A percentile compares a stretch with the other conserved stretches of the same genome.
Evolutionary conservation across 1,140 invertebrate species (phyloP).

Genomic region (Oppia nitens): DNA sequence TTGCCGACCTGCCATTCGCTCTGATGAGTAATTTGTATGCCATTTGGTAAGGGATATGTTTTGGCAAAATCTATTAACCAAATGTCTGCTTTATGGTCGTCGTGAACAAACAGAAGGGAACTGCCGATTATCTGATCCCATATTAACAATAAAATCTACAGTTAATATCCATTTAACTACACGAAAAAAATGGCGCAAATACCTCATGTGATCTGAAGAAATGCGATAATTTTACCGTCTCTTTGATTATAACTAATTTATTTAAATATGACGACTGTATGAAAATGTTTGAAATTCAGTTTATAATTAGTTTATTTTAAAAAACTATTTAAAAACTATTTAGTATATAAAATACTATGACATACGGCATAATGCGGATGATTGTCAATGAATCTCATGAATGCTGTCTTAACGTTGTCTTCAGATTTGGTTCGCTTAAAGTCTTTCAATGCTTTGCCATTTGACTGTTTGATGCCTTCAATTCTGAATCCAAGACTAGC

Average conservation of each 20-base stretch:
- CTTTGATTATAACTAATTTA: conserved; percentile 24
- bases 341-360: conserved; percentile 20
- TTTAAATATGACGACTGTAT: conserved; percentile 20
- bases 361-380: conserved; percentile 58
- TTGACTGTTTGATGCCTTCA: conserved; percentile 71
- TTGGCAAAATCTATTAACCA: conserved; percentile 99
- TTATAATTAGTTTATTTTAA: too few relatives aligned
- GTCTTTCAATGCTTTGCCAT: conserved; percentile 76
- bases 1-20: conserved; percentile 85
- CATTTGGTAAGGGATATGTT: conserved; percentile 59
- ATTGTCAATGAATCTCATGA: conserved; percentile 61
- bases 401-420: conserved; percentile 57
- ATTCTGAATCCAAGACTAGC: conserved; percentile 86
- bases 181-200: too few relatives aligned
- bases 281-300: not conserved
- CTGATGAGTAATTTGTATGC: conserved; percentile 55
- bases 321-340: conserved; percentile 3
- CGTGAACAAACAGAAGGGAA: conserved; percentile 87
- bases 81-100: conserved; percentile 62
- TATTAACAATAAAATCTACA: not conserved
- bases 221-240: conserved; percentile 26
- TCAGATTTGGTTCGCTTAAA: conserved; percentile 85
- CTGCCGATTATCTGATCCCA: conserved; percentile 69
- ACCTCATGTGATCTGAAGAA: conserved; percentile 32
- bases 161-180: not conserved